Base-by-base conservation (phyloP, 2,888 invertebrate species). In the Phrixothrix hirtus region DNA sequence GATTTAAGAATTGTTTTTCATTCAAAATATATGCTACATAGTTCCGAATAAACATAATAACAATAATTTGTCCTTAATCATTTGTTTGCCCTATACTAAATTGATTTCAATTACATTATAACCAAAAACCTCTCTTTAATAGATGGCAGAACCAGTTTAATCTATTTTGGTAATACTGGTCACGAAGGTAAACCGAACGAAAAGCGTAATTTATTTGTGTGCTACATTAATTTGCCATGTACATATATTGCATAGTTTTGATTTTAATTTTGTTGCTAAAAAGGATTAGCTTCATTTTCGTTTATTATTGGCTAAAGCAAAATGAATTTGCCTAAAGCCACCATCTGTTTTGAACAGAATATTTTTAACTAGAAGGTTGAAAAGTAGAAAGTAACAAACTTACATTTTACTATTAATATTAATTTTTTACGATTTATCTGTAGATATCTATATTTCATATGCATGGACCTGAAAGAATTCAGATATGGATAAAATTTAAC, bases 101-200 rank as follows among this genome's bases (percentile, higher is more conserved):
- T 11, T 16, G 17, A 37, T 21, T 37, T 37, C 3, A 11, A 10
- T n/a, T 21, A 29, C 26, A 21, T 46, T 29, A 17, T 37, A 25
- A 31, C 25, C 9, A 14, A 25, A 9, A 38, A 31, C n/a, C 38
- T 49, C 29, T 54, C 17, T 54, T 67, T 59, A 55, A 57, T 63
- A 71, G 71, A 71, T 67, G 71, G 71, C 52, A 64, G 60, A 43
- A 65, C 68, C 54, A 66, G 70, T 59, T 61, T 71, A 66, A 70
- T 71, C 70, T 68, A 66, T 69, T 67, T 67, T 42, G 63, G 63
- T 68, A 62, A 63, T 65, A 62, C 55, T 55, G 53, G 48, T 46
- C 60, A 59, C 31, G 60, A 63, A 71, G 70, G 71, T 71, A 71
- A 69, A 53, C 41, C 16, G 17, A 36, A 29, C 10, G 31, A 21